Evolutionary conservation across 2,888 invertebrate species (phyloP), one percentile per base, ranked within the genome.

Genomic region (Pomacea canaliculata): DNA sequence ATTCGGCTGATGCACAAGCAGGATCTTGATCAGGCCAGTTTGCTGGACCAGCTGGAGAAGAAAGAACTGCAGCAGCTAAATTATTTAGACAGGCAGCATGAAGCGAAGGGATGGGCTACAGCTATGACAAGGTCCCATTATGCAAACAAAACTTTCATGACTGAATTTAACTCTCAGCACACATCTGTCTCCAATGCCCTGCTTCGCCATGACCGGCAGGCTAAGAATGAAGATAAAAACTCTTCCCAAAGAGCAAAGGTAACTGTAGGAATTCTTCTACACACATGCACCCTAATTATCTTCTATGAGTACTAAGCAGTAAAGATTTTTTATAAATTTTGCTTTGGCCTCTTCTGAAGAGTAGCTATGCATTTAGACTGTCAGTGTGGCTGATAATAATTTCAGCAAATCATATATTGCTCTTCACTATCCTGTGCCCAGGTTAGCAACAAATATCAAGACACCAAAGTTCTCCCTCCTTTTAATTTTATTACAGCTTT

Each of bases 111-210:
- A 0, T 60, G 73, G n/a, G 19, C 67, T 19, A 80, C 80, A 18
- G 86, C 85, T 51, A 71, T 85, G 70, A 80, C 81, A 56, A 84
- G 84, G 73, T 76, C 82, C 9, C 80, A 82, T 19, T 83, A 78
- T 48, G 83, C 84, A 37, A 89, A 90, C 78, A 81, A 83, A 56
- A 83, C 85, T 7, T 90, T 90, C 80, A 84, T 88, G 49, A 81
- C 83, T 9, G 89, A 89, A 71, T 90, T 90, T 78, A 87, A 82
- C 78, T 85, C 83, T 69, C 90, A 90, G 81, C 90, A 90, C 72
- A 90, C 89, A 5, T 90, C 90, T 7, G 89, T 90, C 16, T 89
- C 90, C 8, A 89, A 89, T 70, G 90, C 90, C 27, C 81, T 90
- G 37, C 83, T 88, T 81, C 79, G 88, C 46, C 90, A 90, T 77